Percentiles rank a stretch among this genome's conserved stretches.
Evolutionary conservation across 2,888 invertebrate species (phyloP).

Genomic region (Euclidia mi): DNA sequence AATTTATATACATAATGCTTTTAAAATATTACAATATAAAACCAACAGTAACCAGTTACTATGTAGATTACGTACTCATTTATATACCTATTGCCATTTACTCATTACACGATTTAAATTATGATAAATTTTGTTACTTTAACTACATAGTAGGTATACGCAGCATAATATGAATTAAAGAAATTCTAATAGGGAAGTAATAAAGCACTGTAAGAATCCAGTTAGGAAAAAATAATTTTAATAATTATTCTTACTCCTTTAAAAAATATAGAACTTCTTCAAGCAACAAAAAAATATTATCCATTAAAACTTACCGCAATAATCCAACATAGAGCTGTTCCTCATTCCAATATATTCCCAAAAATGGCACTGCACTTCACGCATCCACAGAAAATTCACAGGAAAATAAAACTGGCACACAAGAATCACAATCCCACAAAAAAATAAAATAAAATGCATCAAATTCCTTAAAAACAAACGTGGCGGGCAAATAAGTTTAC

Average conservation of each 20-base stretch:
- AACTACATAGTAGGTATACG: no score
- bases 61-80: no score
- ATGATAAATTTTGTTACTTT: no score
- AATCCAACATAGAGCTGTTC: constrained; percentile 31
- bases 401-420: constrained; percentile 67
- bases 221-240: neutral
- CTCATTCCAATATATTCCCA: constrained; percentile 67
- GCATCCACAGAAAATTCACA: constrained; percentile 68
- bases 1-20: no score
- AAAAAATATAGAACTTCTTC: no score
- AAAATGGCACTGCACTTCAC: constrained; percentile 64
- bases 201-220: neutral
- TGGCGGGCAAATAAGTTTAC: constrained; percentile 81
- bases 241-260: no score
- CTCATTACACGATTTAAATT: no score
- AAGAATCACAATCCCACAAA: constrained; percentile 63
- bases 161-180: no score
- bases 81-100: no score
- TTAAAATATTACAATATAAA: no score
- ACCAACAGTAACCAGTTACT: no score
- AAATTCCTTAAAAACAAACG: constrained; percentile 58
- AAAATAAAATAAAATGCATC: constrained; percentile 25
- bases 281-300: neutral
- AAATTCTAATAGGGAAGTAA: no score
- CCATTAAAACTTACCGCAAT: constrained; percentile 46